Evolutionary conservation across 2,797 vertebrate genomes (phyloP).

Genomic region (Tinamus major): DNA sequence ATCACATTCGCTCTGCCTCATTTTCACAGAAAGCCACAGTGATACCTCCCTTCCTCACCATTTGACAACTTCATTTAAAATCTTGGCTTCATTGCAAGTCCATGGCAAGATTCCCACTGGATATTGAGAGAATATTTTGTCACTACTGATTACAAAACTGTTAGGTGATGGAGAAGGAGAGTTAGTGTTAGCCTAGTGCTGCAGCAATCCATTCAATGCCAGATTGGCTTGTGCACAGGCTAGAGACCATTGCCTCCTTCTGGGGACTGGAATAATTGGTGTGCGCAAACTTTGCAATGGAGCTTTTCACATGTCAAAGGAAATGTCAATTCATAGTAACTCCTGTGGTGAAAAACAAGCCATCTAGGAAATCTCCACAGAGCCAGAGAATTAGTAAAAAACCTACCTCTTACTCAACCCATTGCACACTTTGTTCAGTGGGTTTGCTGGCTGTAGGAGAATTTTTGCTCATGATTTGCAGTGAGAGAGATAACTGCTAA

Average conservation of each 20-base stretch:
- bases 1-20: neutral
- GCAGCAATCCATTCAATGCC: neutral
- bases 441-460: neutral
- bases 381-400: neutral
- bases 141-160: neutral
- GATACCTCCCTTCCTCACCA: neutral
- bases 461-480: neutral
- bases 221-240: neutral
- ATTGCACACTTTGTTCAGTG: neutral
- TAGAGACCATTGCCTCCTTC: neutral
- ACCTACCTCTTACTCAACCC: neutral
- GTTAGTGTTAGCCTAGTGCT: neutral
- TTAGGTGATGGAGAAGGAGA: neutral
- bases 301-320: neutral
- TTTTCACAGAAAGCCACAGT: neutral
- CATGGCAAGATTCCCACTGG: slow-evolving; percentile 36
- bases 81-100: slow-evolving; percentile 32
- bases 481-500: neutral
- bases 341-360: neutral
- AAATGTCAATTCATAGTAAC: neutral
- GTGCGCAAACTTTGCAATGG: neutral
- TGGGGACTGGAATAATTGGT: neutral
- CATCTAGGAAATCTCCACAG: neutral
- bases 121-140: slow-evolving; percentile 7
- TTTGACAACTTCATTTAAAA: slow-evolving; percentile 42